Base-by-base conservation (phyloP, 2,888 invertebrate genomes). In the Nasonovia ribisnigri region DNA sequence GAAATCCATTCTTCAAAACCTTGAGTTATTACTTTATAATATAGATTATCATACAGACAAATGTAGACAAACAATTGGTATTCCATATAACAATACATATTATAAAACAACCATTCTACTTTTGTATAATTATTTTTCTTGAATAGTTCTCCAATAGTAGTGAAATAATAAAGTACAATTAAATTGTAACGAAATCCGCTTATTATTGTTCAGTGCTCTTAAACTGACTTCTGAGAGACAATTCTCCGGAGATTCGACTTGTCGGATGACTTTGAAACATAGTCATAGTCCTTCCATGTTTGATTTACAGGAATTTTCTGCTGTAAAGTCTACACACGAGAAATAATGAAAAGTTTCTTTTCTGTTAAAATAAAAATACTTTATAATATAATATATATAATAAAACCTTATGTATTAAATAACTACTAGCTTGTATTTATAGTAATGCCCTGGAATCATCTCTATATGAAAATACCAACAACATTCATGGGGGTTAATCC, bases 341-440 rank as follows among this genome's bases (percentile, higher is more conserved):
- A 60, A n/a, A 91, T 60, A 36, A 60, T 92, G 26, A 87, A 91
- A 92, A 91, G 46, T 60, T 60, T 57, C n/a, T 46, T 60, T 86
- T 57, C 24, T 36, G 43, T 36, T 3, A 57, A 46, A 92, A 86
- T 8, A 36, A 84, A 46, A 90, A 48, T 36, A 46, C 67, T 48
- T 11, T 16, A 6, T 51, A 51, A 60, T 88, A 57, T n/a, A 60
- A 60, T 57, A 16, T 13, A 13, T 48, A 43, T 13, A 26, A 60
- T 10, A 46, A n/a, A 24, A 48, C 90, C 46, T 36, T 10, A 57
- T 43, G 46, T 92, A 92, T 91, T 54, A 46, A 86, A 46, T n/a
- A 86, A 46, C n/a, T 20, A 24, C 24, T 29, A 20, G 24, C 43
- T 57, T 20, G 20, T 77, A 77, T 77, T 77, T 77, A 77, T 36